These are phyloP conservation scores for Heliconius cydno DNA, from an alignment of 2,888 invertebrate species.

Conservation along the genomic window DNA sequence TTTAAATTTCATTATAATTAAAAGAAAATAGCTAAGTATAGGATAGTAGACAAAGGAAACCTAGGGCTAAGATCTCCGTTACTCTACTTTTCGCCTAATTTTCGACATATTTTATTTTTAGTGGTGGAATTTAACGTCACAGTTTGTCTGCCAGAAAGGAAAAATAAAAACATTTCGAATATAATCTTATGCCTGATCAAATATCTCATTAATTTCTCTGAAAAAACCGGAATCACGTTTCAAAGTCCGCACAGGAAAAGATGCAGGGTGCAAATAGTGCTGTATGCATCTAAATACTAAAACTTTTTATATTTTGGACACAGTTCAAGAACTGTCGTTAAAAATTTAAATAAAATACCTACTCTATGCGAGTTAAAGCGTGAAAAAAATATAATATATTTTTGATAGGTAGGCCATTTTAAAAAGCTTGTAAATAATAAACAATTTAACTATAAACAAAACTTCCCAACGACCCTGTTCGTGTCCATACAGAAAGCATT, in stretches of 20 bases:
- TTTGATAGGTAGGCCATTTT: not conserved
- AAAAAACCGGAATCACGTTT: not conserved
- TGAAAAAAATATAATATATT: no score
- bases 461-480: no score
- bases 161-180: no score
- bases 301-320: constrained; percentile 2
- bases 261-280: not conserved
- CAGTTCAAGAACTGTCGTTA: not conserved
- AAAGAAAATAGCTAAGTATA: not conserved
- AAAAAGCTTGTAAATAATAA: not conserved
- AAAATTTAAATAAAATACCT: not conserved
- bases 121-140: no score
- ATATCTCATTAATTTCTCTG: no score
- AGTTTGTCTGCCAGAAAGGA: no score
- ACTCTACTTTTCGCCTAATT: no score
- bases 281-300: not conserved
- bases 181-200: no score
- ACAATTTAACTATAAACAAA: not conserved
- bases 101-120: no score
- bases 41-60: no score
- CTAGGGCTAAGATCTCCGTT: no score
- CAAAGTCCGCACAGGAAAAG: not conserved
- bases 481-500: not conserved
- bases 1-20: not conserved
- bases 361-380: no score